Base-by-base conservation (phyloP, 2,797 vertebrate species). In the Eulemur rubriventer region DNA sequence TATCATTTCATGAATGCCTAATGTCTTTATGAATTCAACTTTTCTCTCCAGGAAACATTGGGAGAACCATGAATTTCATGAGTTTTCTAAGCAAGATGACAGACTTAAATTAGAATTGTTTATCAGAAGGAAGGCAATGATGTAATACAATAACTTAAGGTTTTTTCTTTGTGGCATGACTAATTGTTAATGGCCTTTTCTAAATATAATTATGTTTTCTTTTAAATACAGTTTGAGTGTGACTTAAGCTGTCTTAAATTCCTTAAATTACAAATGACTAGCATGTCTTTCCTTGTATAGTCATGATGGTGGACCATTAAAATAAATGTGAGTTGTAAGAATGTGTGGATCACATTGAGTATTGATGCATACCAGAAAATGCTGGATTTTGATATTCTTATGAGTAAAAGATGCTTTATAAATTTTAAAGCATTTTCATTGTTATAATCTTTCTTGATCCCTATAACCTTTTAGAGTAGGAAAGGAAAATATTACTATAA, bases 191-290 rank as follows among this genome's bases (percentile, higher is more conserved):
- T 80, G 46, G 14, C 26, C 24, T 61, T 93, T 94, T 79, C 48
- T 94, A 61, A 95, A 35, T 80, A 73, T 10, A 92, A 30, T 48
- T 72, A 22, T 61, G 10, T 52, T 73, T 92, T 78, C 35, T 89
- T 96, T 73, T n/a, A 84, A 85, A 55, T 81, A 61, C 7, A 87
- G 3, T 52, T 72, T 89, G 55, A 75, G 9, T 89, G 14, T 83
- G 38, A 91, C 35, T 87, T 91, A 50, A 48, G 4, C 57, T 94
- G 7, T n/a, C 90, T 89, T 94, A 52, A 91, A 86, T 86, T 33
- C 35, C 12, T 79, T 75, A 90, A 50, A 26, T 69, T 90, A 73
- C 35, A 82, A 96, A 89, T 76, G 20, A 82, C 94, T 80, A 67
- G 9, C 13, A 26, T 73, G 67, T 52, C 33, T 73, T 95, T 67